phyloP scores from a whole-genome alignment of 2,797 vertebrate genomes.

The Onychomys leucogaster region DNA sequence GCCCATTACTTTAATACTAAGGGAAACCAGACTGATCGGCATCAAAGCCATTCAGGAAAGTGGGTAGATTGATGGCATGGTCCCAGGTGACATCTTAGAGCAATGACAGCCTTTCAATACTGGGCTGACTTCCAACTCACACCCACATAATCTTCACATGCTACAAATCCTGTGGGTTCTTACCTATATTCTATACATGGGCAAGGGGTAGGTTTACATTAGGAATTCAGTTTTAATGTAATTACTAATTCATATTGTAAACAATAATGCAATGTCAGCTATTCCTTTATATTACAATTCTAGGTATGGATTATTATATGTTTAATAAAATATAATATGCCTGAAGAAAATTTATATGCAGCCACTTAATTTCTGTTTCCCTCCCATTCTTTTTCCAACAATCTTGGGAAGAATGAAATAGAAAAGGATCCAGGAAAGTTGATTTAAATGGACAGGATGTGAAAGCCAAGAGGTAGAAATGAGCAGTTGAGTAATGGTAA shows the following conservation, averaged over 20 bases:
- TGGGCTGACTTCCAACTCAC: conserved; percentile 72
- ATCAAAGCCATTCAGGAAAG: conserved; percentile 71
- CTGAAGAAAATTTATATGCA: not conserved
- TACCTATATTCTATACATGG: not conserved
- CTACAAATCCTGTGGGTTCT: not conserved
- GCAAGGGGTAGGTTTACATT: not conserved
- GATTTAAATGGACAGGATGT: not conserved
- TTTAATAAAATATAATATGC: not conserved
- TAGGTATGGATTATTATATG: not conserved
- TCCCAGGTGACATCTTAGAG: conserved; percentile 72
- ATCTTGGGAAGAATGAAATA: not conserved
- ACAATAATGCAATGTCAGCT: not conserved
- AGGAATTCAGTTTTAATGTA: not conserved
- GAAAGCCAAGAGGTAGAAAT: not conserved
- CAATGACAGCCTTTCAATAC: conserved; percentile 68
- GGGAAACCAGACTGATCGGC: conserved; percentile 68
- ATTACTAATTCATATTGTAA: not conserved
- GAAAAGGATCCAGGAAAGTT: not conserved
- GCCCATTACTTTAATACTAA: conserved; percentile 79
- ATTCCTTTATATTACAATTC: not conserved
- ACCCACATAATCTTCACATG: conserved; percentile 45
- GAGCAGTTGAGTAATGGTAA: not conserved
- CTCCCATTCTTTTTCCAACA: not conserved
- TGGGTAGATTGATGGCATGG: conserved; percentile 75
- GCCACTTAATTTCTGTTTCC: not conserved